Base-by-base conservation (phyloP, 2,797 vertebrate species). In the Gymnothorax reevesii region DNA sequence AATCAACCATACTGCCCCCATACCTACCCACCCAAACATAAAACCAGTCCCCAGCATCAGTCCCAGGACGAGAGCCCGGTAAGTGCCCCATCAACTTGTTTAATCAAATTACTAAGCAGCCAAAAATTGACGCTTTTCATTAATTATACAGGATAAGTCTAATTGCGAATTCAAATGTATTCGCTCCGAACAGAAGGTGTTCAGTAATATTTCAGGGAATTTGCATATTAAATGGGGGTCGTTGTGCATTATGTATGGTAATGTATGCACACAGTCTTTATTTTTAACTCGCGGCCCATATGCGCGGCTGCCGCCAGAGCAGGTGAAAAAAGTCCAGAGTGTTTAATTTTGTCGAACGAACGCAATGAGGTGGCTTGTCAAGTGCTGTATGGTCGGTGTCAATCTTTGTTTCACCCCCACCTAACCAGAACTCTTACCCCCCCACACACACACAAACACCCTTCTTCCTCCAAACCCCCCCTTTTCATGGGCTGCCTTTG, bases 71-170 rank as follows among this genome's bases (percentile, higher is more conserved):
- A 94, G 91, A 95, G 90, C 91, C 93, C 92, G 92, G 94, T 97
- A 97, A 98, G 97, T 95, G 95, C 96, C 97, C 97, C 97, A 95
- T 97, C 97, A 96, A 96, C 96, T 96, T 97, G 97, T 97, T 94
- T 98, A 97, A 97, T 97, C 97, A 97, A 97, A 98, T 98, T 97
- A 97, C 96, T 95, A 94, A 94, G 95, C 95, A 96, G 96, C 96
- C 95, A 97, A 97, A 97, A 97, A 96, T 95, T 96, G 96, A 97
- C 95, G 95, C 95, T 97, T 97, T 97, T 98, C 97, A 98, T 98
- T 98, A 98, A 98, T 97, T 98, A 97, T 97, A 97, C 97, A 97
- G 97, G 96, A 97, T 97, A 96, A 97, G 96, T 96, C 97, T 97
- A 97, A 98, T 98, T 98, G 97, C 95, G 94, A 95, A 97, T 98